Base-by-base conservation (phyloP, 2,888 invertebrate species). In the Noctua janthe region DNA sequence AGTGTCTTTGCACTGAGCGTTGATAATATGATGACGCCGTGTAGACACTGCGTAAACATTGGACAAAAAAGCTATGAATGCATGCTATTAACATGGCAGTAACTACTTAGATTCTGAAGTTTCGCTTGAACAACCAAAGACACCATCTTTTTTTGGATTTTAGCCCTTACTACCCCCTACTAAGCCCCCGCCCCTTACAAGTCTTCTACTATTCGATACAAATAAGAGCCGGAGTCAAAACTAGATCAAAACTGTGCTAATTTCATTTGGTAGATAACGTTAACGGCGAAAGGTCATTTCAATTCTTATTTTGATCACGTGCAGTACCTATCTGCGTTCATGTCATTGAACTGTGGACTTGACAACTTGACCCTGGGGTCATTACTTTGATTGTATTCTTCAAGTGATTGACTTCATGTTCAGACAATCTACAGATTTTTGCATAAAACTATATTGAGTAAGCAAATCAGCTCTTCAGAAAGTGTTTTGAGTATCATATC, bases 331-430 rank as follows among this genome's bases (percentile, higher is more conserved):
- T 49, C 29, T 70, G 49, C 13, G 23, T 8, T 56, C 10, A 29
- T 35, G 79, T 62, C 71, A 69, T 69, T 82, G 67, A 78, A 51
- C 71, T 51, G n/a, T 67, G 7, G 56, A 69, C 67, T 83, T 39
- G 17, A 47, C 11, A 54, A 62, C 67, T 84, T 69, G 54, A 69
- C 67, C 71, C 47, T 10, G n/a, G 8, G 71, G 67, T 49, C 47
- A 71, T 67, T 23, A 20, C 13, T 47, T 82, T 43, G 39, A 71
- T 59, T 78, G 71, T 47, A 78, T 66, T 64, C 17, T 71, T 56
- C 4, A 7, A 10, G 47, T 76, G 8, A 69, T 62, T 62, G 59
- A 43, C 51, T 47, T 39, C 10, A 29, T 39, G 47, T 74, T 15
- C 51, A 43, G 23, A 49, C 10, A 69, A 59, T 8, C 7, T 17